phyloP scores from a whole-genome alignment of 2,113 vertebrate genomes.

The Speoplatyrhinus poulsoni region DNA sequence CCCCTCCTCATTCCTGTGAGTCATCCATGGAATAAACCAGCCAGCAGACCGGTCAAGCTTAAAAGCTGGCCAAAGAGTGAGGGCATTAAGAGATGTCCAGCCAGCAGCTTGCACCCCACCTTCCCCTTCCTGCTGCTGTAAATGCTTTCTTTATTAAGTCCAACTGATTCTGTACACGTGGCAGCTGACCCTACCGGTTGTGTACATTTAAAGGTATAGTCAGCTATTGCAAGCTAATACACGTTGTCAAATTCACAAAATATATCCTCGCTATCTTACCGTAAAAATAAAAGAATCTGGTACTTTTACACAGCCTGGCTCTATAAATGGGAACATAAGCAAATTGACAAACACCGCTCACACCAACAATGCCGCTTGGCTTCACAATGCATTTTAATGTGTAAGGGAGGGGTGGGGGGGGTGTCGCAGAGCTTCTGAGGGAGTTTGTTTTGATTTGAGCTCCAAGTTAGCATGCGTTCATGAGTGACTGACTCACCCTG shows the following conservation, averaged over 20 bases:
- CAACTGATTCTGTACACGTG: constrained; percentile 30
- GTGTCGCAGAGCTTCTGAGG: too few relatives aligned
- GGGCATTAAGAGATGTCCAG: constrained; percentile 11
- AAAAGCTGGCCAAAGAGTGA: constrained; percentile 27
- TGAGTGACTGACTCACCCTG: background rate
- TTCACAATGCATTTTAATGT: too few relatives aligned
- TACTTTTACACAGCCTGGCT: too few relatives aligned
- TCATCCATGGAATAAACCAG: constrained; percentile 63
- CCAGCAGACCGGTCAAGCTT: constrained; percentile 49
- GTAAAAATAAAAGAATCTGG: too few relatives aligned
- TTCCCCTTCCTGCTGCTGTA: constrained; percentile 36
- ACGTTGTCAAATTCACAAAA: too few relatives aligned
- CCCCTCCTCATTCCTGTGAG: constrained; percentile 60
- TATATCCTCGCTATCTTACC: background rate
- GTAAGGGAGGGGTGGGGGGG: too few relatives aligned
- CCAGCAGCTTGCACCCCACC: constrained; percentile 8
- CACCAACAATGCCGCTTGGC: too few relatives aligned
- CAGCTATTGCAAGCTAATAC: background rate
- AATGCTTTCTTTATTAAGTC: constrained; percentile 65
- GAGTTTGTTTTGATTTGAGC: too few relatives aligned
- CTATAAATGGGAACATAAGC: too few relatives aligned
- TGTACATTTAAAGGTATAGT: constrained; percentile 9
- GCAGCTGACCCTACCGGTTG: constrained; percentile 29
- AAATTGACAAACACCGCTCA: too few relatives aligned
- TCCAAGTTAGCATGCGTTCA: constrained; percentile 5